Evolutionary conservation across 2,888 invertebrate species (phyloP).

Genomic region (Sphecodes monilicornis): DNA sequence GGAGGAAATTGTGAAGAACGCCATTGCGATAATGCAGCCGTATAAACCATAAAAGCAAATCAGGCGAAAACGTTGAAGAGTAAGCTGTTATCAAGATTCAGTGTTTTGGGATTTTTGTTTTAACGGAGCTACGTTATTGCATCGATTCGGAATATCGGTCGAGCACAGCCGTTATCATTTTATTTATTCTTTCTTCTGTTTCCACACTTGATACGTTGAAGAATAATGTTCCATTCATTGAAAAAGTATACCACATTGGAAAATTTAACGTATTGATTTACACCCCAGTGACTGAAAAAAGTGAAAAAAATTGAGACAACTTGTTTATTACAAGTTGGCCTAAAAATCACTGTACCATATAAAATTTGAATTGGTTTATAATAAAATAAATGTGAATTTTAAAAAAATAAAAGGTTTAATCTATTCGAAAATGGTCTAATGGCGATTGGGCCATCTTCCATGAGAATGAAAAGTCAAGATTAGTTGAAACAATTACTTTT

Average conservation of each 20-base stretch:
- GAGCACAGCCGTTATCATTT: background rate
- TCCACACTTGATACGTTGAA: background rate
- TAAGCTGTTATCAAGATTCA: slow-evolving; percentile 23
- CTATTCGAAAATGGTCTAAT: too few relatives aligned
- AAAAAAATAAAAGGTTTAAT: background rate
- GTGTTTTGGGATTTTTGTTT: slow-evolving; percentile 12
- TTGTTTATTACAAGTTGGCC: background rate
- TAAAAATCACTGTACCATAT: background rate
- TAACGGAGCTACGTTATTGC: background rate
- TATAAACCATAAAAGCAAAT: slow-evolving; percentile 27
- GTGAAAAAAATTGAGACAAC: background rate
- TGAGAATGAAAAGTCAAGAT: background rate
- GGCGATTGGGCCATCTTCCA: too few relatives aligned
- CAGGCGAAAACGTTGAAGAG: slow-evolving; percentile 31
- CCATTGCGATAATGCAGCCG: slow-evolving; percentile 23
- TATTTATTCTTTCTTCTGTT: background rate
- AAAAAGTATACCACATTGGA: background rate
- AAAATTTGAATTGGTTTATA: background rate
- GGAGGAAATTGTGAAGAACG: slow-evolving; percentile 29
- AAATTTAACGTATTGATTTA: background rate
- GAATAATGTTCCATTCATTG: background rate
- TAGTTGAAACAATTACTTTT: background rate
- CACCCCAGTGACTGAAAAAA: background rate
- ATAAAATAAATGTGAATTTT: background rate
- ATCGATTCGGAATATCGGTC: background rate